phyloP scores from a whole-genome alignment of 2,888 invertebrate genomes.

The Parapristionchus giblindavisi region DNA sequence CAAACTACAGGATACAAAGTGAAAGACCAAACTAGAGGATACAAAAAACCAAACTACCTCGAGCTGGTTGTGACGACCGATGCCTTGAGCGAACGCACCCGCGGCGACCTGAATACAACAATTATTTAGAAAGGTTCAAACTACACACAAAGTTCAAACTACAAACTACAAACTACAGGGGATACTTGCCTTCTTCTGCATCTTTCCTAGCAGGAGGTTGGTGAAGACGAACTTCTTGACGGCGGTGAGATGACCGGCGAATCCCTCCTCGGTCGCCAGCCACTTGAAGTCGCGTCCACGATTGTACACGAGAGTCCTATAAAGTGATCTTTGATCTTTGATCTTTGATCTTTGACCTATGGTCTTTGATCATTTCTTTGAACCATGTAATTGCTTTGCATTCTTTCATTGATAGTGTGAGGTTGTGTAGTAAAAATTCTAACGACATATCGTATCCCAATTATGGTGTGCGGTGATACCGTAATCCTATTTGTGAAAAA shows the following conservation, averaged over 20 bases:
- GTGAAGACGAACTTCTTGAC: slow-evolving; percentile 55
- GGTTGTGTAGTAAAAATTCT: no score
- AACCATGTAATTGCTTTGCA: no score
- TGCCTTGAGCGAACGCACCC: slow-evolving; percentile 69
- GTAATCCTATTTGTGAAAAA: no score
- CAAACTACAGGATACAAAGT: background rate
- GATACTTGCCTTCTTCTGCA: slow-evolving; percentile 39
- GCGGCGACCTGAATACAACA: background rate
- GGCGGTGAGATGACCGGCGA: slow-evolving; percentile 48
- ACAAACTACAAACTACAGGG: background rate
- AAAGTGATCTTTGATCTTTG: background rate
- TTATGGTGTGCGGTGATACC: background rate
- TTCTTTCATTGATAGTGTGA: no score
- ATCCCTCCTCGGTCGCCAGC: slow-evolving; percentile 55
- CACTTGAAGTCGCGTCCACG: slow-evolving; percentile 50
- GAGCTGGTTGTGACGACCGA: slow-evolving; percentile 69
- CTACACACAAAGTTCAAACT: background rate
- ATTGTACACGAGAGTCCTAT: slow-evolving; percentile 48
- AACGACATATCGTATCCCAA: no score
- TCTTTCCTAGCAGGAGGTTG: slow-evolving; percentile 43
- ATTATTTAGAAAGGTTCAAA: background rate
- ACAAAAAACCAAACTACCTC: slow-evolving; percentile 60
- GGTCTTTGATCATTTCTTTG: no score
- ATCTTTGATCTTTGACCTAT: slow-evolving; percentile 1
- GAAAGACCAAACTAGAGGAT: background rate